phyloP scores from a whole-genome alignment of 1,140 invertebrate genomes.

The Cotesia chilonis region DNA sequence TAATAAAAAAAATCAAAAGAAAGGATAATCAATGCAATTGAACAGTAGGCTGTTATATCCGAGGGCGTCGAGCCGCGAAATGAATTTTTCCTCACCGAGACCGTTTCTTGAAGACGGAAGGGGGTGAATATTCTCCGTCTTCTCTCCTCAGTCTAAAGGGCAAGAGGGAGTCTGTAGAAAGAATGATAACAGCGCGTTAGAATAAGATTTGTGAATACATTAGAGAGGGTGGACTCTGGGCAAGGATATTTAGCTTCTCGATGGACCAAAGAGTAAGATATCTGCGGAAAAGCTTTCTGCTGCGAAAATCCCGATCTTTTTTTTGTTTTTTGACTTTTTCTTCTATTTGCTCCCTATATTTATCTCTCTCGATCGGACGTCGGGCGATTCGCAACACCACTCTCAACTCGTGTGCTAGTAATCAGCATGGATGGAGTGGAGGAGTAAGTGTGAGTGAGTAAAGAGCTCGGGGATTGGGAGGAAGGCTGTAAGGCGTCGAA shows the following conservation, averaged over 20 bases:
- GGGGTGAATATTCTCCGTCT: background rate
- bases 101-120: background rate
- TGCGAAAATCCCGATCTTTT: conserved; percentile 8
- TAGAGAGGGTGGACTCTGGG: conserved; percentile 36
- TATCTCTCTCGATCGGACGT: conserved; percentile 39
- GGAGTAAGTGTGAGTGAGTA: conserved; percentile 3
- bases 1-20: background rate
- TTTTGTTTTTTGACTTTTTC: too few relatives aligned
- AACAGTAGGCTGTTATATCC: conserved; percentile 22
- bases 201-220: conserved; percentile 49
- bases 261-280: conserved; percentile 10
- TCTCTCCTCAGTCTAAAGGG: background rate
- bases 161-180: conserved; percentile 30
- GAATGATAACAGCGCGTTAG: conserved; percentile 43
- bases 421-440: conserved; percentile 28
- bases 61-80: conserved; percentile 42
- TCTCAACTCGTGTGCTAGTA: conserved; percentile 25
- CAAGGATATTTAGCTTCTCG: background rate
- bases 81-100: conserved; percentile 36
- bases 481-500: conserved; percentile 32
- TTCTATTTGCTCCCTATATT: conserved; percentile 25
- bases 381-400: conserved; percentile 28
- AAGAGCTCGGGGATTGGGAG: background rate
- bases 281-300: conserved; percentile 28
- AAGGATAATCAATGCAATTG: conserved; percentile 39